phyloP scores from a whole-genome alignment of 2,797 vertebrate genomes.

The Hippocampus kuda region DNA sequence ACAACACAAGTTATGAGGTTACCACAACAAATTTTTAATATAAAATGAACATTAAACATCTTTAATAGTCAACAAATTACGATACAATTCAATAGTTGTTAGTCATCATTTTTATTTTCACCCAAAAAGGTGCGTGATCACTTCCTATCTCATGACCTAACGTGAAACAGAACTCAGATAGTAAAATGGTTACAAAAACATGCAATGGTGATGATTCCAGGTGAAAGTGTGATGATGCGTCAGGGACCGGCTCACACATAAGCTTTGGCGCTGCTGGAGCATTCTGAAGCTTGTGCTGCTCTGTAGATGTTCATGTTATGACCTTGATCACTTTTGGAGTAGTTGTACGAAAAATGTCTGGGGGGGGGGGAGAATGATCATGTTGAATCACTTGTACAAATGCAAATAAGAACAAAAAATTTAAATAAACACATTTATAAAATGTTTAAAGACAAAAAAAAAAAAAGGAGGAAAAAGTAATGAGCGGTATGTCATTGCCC shows the following conservation, averaged over 20 bases:
- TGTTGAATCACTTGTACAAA: not conserved
- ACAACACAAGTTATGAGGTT: not conserved
- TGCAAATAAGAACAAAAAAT: not conserved
- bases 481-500: not conserved
- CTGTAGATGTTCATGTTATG: constrained; percentile 60
- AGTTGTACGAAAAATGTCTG: constrained; percentile 55
- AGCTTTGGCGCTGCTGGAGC: constrained; percentile 41
- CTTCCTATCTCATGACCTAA: not conserved
- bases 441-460: too few relatives aligned
- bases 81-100: not conserved
- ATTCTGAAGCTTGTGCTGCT: constrained; percentile 32
- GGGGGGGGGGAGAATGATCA: not conserved
- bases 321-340: constrained; percentile 20
- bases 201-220: not conserved
- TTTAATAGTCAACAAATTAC: not conserved
- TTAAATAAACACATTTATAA: too few relatives aligned
- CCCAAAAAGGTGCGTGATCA: not conserved
- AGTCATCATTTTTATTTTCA: not conserved
- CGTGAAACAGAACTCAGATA: not conserved
- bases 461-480: not conserved
- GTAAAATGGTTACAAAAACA: not conserved
- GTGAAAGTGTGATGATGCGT: not conserved
- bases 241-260: constrained; percentile 52
- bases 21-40: not conserved
- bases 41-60: not conserved